These are phyloP conservation scores for Meteorus colon DNA, from an alignment of 2,888 invertebrate genomes.

Conservation along the genomic window DNA sequence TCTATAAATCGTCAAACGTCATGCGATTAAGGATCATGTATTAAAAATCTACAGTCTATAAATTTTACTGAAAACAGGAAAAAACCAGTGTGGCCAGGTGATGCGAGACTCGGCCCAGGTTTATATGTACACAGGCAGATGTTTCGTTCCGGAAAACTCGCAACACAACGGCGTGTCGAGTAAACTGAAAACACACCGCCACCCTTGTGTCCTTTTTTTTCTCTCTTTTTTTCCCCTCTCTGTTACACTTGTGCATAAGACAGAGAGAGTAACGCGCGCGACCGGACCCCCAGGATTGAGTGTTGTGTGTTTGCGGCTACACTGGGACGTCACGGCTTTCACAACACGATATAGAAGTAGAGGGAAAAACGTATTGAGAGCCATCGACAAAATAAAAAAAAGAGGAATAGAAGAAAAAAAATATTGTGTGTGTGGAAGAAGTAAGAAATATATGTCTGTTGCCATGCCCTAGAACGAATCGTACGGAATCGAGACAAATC, in stretches of 20 bases:
- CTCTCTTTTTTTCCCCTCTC: conserved; percentile 5
- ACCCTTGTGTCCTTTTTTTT: conserved; percentile 48
- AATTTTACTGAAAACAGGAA: neutral
- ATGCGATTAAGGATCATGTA: neutral
- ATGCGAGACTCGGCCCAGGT: conserved; percentile 52
- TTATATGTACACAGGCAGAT: conserved; percentile 61
- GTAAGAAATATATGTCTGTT: conserved; percentile 34
- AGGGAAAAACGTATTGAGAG: conserved; percentile 28
- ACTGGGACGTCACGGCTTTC: conserved; percentile 38
- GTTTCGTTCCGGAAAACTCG: conserved; percentile 56
- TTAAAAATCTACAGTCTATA: neutral
- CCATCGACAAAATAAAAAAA: conserved; percentile 38
- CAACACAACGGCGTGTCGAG: conserved; percentile 54
- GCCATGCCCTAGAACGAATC: conserved; percentile 37
- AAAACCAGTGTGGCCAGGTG: conserved; percentile 61
- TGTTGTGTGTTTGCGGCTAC: conserved; percentile 14
- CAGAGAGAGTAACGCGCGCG: conserved; percentile 3
- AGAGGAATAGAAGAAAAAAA: conserved; percentile 35
- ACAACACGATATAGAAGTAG: conserved; percentile 17
- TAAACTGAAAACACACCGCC: conserved; percentile 48
- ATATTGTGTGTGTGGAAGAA: neutral
- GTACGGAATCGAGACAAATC: conserved; percentile 30
- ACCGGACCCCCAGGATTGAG: conserved; percentile 17
- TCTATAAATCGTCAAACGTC: too few relatives aligned
- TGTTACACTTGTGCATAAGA: neutral